phyloP scores from a whole-genome alignment of 2,113 vertebrate genomes.

The Phalacrocorax carbo region DNA sequence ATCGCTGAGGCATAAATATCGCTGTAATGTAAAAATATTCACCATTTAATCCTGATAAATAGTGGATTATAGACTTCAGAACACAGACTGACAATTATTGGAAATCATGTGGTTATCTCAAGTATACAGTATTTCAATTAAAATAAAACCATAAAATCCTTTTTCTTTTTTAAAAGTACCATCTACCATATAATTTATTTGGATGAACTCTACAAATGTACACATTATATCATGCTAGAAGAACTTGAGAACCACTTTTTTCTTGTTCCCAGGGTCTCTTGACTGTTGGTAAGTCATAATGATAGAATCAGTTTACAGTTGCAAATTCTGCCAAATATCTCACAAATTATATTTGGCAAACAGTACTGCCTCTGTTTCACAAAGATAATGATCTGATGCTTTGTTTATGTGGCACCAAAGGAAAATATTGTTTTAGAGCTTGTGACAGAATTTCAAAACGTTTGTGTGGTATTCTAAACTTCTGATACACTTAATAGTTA shows the following conservation, averaged over 20 bases:
- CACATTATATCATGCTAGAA: constrained; percentile 36
- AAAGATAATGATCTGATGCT: constrained; percentile 22
- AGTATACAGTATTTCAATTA: constrained; percentile 34
- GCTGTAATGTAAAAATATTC: constrained; percentile 37
- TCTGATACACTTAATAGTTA: neutral
- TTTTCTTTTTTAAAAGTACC: constrained; percentile 15
- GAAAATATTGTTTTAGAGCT: constrained; percentile 42
- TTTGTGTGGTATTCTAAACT: neutral
- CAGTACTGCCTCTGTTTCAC: constrained; percentile 31
- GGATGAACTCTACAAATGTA: constrained; percentile 24
- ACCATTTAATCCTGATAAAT: constrained; percentile 51
- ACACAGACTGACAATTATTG: constrained; percentile 45
- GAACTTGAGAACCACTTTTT: constrained; percentile 53
- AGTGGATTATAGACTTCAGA: constrained; percentile 22
- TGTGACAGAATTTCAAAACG: constrained; percentile 13
- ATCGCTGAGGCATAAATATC: constrained; percentile 22
- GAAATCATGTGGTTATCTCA: constrained; percentile 18
- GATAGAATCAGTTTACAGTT: constrained; percentile 38
- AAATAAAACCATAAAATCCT: constrained; percentile 10
- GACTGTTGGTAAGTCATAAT: constrained; percentile 50
- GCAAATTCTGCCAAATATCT: constrained; percentile 43
- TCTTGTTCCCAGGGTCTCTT: constrained; percentile 52
- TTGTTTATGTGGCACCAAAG: constrained; percentile 42
- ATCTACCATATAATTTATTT: constrained; percentile 56
- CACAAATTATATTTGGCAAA: constrained; percentile 48